Percentiles rank a stretch among this genome's conserved stretches.
Conservation (phyloP, 2,797 vertebrate genomes). For the Okamejei kenojei region DNA sequence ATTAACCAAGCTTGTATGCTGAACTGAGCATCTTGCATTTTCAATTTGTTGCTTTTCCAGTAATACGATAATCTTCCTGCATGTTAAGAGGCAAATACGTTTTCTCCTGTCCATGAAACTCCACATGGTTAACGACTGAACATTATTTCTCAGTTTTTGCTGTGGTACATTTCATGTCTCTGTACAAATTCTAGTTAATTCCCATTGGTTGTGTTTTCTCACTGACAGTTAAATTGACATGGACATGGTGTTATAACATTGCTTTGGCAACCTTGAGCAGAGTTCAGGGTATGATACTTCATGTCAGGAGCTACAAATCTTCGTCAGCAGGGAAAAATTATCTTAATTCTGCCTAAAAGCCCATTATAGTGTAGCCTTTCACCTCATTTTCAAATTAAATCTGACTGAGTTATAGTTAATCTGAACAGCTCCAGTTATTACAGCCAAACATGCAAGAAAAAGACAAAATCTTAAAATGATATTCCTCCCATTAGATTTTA, state of each 20-base stretch:
- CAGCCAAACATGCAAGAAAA: background rate
- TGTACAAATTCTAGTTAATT: background rate
- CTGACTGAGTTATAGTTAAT: background rate
- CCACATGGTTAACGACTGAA: background rate
- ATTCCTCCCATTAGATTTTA: background rate
- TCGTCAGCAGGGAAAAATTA: background rate
- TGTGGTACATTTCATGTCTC: background rate
- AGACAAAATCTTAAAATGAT: background rate
- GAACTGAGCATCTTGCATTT: background rate
- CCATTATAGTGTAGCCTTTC: background rate
- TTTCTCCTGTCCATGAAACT: background rate
- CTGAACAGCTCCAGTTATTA: background rate
- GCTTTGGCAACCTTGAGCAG: background rate
- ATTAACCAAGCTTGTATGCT: constrained; percentile 11
- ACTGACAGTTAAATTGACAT: background rate
- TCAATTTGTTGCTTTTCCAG: background rate
- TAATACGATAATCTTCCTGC: background rate
- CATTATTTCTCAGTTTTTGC: background rate
- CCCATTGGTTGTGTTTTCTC: background rate
- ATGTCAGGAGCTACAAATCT: background rate
- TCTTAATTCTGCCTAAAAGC: background rate
- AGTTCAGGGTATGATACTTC: background rate
- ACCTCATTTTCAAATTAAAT: background rate
- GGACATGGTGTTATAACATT: background rate
- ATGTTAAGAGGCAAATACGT: background rate